Base-by-base conservation (phyloP, 2,888 invertebrate genomes). In the Catocala fraxini region DNA sequence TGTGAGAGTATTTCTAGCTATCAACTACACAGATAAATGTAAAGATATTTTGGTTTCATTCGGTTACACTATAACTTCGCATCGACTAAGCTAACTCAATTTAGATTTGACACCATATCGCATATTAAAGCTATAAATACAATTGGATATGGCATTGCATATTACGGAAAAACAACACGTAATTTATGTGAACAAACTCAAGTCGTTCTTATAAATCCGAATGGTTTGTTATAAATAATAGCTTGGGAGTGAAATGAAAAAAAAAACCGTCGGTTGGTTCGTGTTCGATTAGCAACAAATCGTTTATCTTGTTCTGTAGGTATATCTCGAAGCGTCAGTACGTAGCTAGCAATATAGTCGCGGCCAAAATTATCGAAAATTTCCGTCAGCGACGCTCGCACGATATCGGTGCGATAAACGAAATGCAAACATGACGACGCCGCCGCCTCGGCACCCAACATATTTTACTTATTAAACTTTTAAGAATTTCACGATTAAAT, bases 321-420 rank as follows among this genome's bases (percentile, higher is more conserved):
- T 81, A 82, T 39, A 39, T 84, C 77, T 85, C 63, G 60, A 48
- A 57, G 56, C 47, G 42, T 48, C 39, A 43, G 52, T 73, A 74
- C 73, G 69, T 74, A 76, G 66, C 64, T 67, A 77, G 76, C 71
- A 73, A 73, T 73, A 65, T 61, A 65, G 76, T 71, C 73, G 77
- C 71, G 65, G 73, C 75, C 74, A 77, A 84, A 87, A 82, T 88
- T 85, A 88, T 85, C 85, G 79, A 88, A 88, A 86, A 86, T 82
- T 85, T 88, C 85, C 86, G 83, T 71, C 79, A 81, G 66, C 72
- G 68, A 69, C 76, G 73, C 68, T 67, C 65, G 64, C 65, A 71
- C 70, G 81, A 80, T 80, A 82, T 77, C 81, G 75, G 70, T 59
- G 79, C 81, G 86, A 88, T 89, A 88, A 89, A 85, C 82, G 80